A percentile compares a stretch with the other conserved stretches of the same genome.
Conservation (phyloP, 2,888 invertebrate genomes). For the Thyatira batis region DNA sequence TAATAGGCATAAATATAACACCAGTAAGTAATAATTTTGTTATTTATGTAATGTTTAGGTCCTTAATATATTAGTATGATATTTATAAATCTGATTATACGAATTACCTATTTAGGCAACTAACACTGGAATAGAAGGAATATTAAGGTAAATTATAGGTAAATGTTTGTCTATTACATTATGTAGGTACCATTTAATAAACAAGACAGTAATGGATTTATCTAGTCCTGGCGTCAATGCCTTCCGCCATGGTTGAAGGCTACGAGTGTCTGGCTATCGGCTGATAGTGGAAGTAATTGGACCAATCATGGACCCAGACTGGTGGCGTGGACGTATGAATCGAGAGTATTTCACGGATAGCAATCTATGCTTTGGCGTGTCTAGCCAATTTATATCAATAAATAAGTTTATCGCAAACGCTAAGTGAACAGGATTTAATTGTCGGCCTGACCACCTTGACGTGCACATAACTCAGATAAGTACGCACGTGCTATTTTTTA, state of each 20-base stretch:
- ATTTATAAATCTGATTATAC: too few relatives aligned
- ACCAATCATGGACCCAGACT: constrained; percentile 40
- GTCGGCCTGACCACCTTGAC: constrained; percentile 37
- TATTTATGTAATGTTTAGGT: too few relatives aligned
- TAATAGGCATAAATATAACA: background rate
- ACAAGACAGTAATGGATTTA: background rate
- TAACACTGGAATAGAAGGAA: too few relatives aligned
- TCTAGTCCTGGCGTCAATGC: background rate
- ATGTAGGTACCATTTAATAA: too few relatives aligned
- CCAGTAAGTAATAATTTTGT: background rate
- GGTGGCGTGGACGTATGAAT: constrained; percentile 31
- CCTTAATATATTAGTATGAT: too few relatives aligned
- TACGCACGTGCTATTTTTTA: background rate
- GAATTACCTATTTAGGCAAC: too few relatives aligned
- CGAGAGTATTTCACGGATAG: constrained; percentile 35
- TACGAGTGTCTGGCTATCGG: constrained; percentile 39
- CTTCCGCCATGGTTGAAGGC: constrained; percentile 33
- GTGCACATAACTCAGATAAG: constrained; percentile 22
- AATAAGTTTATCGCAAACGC: constrained; percentile 29
- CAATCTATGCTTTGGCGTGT: constrained; percentile 31
- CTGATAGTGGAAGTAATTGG: constrained; percentile 60
- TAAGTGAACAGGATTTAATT: constrained; percentile 42
- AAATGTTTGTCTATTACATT: too few relatives aligned
- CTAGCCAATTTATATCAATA: constrained; percentile 35
- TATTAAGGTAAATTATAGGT: too few relatives aligned